Percentiles rank a stretch among this genome's conserved stretches.
phyloP scores from a whole-genome alignment of 2,113 vertebrate genomes.

The Carassius auratus region DNA sequence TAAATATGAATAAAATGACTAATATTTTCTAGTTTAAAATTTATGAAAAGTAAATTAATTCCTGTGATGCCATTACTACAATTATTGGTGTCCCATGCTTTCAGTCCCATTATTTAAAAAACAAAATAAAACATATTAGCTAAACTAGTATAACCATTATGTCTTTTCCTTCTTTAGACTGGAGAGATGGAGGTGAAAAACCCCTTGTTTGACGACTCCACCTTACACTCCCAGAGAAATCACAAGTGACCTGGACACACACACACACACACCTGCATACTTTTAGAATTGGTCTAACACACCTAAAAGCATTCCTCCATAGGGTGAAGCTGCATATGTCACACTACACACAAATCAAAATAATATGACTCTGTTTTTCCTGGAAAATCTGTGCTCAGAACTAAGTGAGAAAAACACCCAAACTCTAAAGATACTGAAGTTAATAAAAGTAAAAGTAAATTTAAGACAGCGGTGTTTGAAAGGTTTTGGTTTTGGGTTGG shows the following conservation, averaged over 20 bases:
- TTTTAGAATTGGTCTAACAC: constrained; percentile 7
- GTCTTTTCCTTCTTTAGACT: constrained; percentile 73
- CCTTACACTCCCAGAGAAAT: constrained; percentile 71
- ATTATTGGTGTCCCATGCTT: no score
- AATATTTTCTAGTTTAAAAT: no score
- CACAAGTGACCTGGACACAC: constrained; percentile 72
- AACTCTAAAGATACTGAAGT: neutral
- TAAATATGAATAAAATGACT: no score
- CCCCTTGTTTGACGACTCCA: constrained; percentile 89
- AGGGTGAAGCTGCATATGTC: neutral
- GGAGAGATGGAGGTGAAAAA: constrained; percentile 99
- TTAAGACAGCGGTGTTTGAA: constrained; percentile 19
- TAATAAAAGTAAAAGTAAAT: neutral
- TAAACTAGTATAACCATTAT: no score
- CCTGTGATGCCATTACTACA: no score
- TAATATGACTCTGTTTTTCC: neutral
- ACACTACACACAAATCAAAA: neutral
- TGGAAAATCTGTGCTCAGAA: constrained; percentile 9
- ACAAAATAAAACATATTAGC: no score
- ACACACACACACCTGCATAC: constrained; percentile 23
- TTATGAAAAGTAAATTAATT: no score
- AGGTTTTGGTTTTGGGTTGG: constrained; percentile 3
- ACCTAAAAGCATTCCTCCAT: constrained; percentile 20
- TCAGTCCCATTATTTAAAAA: no score
- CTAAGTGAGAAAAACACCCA: neutral